Evolutionary conservation across 2,888 invertebrate genomes (phyloP).

Genomic region (Prionchulus punctatus): DNA sequence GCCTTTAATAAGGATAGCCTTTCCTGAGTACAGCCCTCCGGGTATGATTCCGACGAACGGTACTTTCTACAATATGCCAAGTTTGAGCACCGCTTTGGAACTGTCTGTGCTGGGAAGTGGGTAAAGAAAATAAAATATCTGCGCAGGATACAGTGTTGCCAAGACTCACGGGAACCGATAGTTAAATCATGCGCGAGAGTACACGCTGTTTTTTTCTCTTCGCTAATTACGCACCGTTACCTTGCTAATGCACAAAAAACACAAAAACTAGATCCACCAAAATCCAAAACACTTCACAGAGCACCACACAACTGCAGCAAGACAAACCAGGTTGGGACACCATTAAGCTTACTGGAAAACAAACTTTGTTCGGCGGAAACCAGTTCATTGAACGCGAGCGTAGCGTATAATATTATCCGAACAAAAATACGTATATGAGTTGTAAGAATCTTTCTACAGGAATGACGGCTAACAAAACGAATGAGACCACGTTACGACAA

Average conservation of each 20-base stretch:
- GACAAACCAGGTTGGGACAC: neutral
- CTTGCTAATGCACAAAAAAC: neutral
- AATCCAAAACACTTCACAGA: too few relatives aligned
- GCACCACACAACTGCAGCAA: too few relatives aligned
- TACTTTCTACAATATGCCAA: conserved; percentile 7
- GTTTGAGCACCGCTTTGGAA: neutral
- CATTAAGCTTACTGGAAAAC: neutral
- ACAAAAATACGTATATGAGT: too few relatives aligned
- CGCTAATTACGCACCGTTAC: neutral
- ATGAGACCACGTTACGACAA: neutral
- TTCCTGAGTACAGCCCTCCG: conserved; percentile 7
- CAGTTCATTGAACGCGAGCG: neutral
- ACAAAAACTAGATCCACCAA: too few relatives aligned
- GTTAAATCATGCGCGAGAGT: too few relatives aligned
- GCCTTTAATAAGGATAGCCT: conserved; percentile 10
- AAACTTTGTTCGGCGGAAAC: neutral
- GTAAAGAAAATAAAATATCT: too few relatives aligned
- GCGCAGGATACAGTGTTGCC: too few relatives aligned
- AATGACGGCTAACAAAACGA: too few relatives aligned
- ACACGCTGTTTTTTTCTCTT: neutral
- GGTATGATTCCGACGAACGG: conserved; percentile 11
- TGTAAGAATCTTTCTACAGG: too few relatives aligned
- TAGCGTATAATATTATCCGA: too few relatives aligned
- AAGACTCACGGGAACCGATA: too few relatives aligned
- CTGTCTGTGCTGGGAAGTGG: too few relatives aligned